A percentile compares a stretch with the other conserved stretches of the same genome.
Evolutionary conservation across 2,888 invertebrate species (phyloP).

Genomic region (Bibio marci): DNA sequence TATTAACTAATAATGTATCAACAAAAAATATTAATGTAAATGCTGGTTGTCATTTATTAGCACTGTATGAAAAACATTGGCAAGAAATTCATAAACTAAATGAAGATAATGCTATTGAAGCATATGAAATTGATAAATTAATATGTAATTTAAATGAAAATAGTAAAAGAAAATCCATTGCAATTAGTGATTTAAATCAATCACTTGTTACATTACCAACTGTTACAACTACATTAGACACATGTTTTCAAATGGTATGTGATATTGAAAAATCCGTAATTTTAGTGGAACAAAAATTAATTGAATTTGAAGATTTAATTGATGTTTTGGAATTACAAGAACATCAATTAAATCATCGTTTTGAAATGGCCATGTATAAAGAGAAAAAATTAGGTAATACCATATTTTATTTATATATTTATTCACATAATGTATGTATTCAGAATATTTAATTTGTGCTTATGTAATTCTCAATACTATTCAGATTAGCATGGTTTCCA

Average conservation of each 20-base stretch:
- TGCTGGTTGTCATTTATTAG: slow-evolving; percentile 44
- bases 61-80: slow-evolving; percentile 49
- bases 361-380: slow-evolving; percentile 42
- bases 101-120: slow-evolving; percentile 40
- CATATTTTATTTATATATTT: slow-evolving; percentile 3
- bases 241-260: slow-evolving; percentile 26
- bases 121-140: slow-evolving; percentile 29
- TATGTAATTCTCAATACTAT: too few species aligned
- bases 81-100: slow-evolving; percentile 40
- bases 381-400: slow-evolving; percentile 40
- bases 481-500: too few species aligned
- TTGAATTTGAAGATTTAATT: slow-evolving; percentile 40
- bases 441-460: slow-evolving; percentile 3
- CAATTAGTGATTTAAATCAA: slow-evolving; percentile 19
- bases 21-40: slow-evolving; percentile 27
- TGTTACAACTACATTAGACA: slow-evolving; percentile 25
- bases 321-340: slow-evolving; percentile 46
- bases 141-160: slow-evolving; percentile 29
- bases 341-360: slow-evolving; percentile 41
- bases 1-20: too few species aligned
- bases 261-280: slow-evolving; percentile 35
- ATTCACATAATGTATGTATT: slow-evolving; percentile 1
- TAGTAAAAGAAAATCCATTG: slow-evolving; percentile 15
- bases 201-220: slow-evolving; percentile 21
- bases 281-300: slow-evolving; percentile 37